Evolutionary conservation across 2,113 vertebrate species (phyloP).

Genomic region (Oxygymnocypris stewartii): DNA sequence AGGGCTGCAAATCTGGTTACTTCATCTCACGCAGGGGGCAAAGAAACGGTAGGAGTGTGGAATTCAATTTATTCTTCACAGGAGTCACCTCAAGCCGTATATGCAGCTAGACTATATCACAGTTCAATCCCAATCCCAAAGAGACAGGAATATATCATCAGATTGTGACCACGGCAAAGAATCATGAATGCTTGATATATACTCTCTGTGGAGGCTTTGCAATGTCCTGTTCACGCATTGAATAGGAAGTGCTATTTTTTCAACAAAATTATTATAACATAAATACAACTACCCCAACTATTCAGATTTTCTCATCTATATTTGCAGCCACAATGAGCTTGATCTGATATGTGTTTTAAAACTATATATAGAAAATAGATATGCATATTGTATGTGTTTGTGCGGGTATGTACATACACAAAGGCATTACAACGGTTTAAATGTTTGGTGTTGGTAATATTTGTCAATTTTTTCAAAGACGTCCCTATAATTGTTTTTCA

Average conservation of each 20-base stretch:
- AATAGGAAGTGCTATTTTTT: no score
- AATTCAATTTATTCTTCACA: constrained; percentile 4
- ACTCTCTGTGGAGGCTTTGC: neutral
- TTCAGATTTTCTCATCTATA: neutral
- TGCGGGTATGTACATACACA: neutral
- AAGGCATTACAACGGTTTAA: neutral
- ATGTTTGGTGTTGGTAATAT: neutral
- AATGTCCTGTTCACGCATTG: neutral
- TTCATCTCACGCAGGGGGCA: constrained; percentile 22
- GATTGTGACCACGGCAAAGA: neutral
- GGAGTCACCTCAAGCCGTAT: neutral
- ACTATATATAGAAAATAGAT: neutral
- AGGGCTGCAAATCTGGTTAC: constrained; percentile 33
- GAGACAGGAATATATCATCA: neutral
- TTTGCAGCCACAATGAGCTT: neutral
- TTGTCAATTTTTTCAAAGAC: neutral
- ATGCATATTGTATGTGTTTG: neutral
- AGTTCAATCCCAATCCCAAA: constrained; percentile 7
- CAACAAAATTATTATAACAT: neutral
- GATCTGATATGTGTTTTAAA: neutral
- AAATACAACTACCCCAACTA: neutral
- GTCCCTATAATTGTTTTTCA: no score
- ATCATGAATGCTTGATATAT: neutral
- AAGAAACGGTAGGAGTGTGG: neutral
- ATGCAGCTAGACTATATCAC: constrained; percentile 10